Percentiles rank a stretch among this genome's conserved stretches.
Conservation (phyloP, 64 coral and sea anemone genomes). For the Stichodactyla helianthus region DNA sequence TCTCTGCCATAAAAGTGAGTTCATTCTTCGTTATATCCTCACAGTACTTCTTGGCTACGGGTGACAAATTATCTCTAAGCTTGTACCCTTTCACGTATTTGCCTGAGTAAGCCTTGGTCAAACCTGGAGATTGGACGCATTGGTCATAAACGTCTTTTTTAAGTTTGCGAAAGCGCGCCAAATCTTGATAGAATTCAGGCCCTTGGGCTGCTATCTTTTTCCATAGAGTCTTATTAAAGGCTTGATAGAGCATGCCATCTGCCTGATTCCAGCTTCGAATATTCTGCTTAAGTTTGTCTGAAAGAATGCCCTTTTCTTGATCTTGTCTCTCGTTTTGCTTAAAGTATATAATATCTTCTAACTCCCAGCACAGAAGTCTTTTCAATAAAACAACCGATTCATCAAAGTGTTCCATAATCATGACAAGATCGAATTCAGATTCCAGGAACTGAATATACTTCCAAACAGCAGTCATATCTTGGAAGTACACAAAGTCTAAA, state of each 20-base stretch:
- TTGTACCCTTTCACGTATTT: slow-evolving; percentile 24
- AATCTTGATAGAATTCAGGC: slow-evolving; percentile 28
- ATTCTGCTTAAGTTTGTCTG: slow-evolving; percentile 7
- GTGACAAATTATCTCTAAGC: background rate
- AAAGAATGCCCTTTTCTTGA: slow-evolving; percentile 4
- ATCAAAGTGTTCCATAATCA: slow-evolving; percentile 29
- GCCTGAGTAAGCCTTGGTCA: background rate
- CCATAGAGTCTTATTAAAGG: slow-evolving; percentile 31
- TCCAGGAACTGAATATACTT: slow-evolving; percentile 27
- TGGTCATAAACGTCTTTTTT: background rate
- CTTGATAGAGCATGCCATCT: slow-evolving; percentile 6
- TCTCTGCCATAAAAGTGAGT: background rate
- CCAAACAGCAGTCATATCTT: slow-evolving; percentile 19
- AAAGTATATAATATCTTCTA: slow-evolving; percentile 35
- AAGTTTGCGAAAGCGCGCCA: slow-evolving; percentile 21
- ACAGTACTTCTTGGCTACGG: background rate
- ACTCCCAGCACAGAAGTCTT: slow-evolving; percentile 34
- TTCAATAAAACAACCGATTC: slow-evolving; percentile 40
- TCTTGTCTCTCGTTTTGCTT: slow-evolving; percentile 28
- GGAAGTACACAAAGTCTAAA: background rate
- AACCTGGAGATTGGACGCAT: background rate
- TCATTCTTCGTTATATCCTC: background rate
- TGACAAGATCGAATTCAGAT: slow-evolving; percentile 12
- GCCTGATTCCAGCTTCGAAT: slow-evolving; percentile 38
- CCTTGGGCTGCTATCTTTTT: slow-evolving; percentile 9